Evolutionary conservation across 2,888 invertebrate genomes (phyloP).

Genomic region (Oscheius onirici): DNA sequence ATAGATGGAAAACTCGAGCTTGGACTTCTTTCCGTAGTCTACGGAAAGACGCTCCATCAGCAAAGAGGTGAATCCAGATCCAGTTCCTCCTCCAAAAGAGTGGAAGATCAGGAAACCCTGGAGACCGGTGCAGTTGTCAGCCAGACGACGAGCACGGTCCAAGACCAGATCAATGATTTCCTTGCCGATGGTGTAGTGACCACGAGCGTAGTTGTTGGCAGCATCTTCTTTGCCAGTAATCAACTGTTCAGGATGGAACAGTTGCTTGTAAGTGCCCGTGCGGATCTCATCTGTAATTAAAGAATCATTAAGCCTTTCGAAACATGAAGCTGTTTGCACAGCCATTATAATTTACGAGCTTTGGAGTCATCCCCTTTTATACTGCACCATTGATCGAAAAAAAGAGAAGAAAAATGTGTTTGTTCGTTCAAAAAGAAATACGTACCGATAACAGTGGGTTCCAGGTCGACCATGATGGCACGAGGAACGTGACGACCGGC

Average conservation of each 20-base stretch:
- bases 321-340: slow-evolving; percentile 7
- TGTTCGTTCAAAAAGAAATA: not conserved
- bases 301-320: slow-evolving; percentile 1
- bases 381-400: not conserved
- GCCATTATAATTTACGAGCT: slow-evolving; percentile 25
- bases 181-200: slow-evolving; percentile 89
- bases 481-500: slow-evolving; percentile 77
- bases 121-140: slow-evolving; percentile 82
- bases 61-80: slow-evolving; percentile 86
- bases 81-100: slow-evolving; percentile 88
- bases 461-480: slow-evolving; percentile 65
- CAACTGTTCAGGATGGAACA: slow-evolving; percentile 80
- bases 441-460: slow-evolving; percentile 66
- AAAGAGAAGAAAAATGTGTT: not conserved
- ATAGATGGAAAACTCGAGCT: slow-evolving; percentile 86
- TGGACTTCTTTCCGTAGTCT: slow-evolving; percentile 86
- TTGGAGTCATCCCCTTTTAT: not conserved
- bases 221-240: slow-evolving; percentile 95
- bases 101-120: slow-evolving; percentile 85
- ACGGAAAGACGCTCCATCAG: slow-evolving; percentile 85
- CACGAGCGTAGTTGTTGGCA: slow-evolving; percentile 96
- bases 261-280: slow-evolving; percentile 81
- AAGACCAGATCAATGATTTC: slow-evolving; percentile 72
- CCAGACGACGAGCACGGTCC: slow-evolving; percentile 54
- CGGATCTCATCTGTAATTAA: slow-evolving; percentile 79